Evolutionary conservation across 1,140 invertebrate genomes (phyloP).

Genomic region (Sarcophaga bullata): DNA sequence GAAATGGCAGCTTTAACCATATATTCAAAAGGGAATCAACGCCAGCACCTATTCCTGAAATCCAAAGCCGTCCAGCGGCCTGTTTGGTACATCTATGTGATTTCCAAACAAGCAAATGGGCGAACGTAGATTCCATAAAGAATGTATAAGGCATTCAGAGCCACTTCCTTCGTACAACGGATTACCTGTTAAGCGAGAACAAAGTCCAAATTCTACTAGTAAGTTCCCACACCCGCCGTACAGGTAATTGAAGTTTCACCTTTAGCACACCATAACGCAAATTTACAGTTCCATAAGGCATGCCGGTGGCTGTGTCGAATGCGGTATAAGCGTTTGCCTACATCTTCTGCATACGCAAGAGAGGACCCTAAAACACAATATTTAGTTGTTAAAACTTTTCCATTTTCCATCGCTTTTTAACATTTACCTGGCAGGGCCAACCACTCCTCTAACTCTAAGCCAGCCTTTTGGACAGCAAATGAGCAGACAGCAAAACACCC

Average conservation of each 20-base stretch:
- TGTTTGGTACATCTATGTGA: slow-evolving; percentile 94
- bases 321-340: slow-evolving; percentile 84
- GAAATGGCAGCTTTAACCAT: slow-evolving; percentile 92
- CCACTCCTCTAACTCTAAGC: slow-evolving; percentile 86
- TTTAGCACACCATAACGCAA: slow-evolving; percentile 89
- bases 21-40: slow-evolving; percentile 99
- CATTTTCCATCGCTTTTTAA: background rate
- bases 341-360: slow-evolving; percentile 94
- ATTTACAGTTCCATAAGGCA: slow-evolving; percentile 99
- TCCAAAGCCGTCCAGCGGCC: slow-evolving; percentile 98
- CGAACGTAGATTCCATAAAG: slow-evolving; percentile 87
- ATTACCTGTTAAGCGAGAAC: slow-evolving; percentile 94
- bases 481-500: slow-evolving; percentile 95
- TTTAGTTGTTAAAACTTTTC: background rate
- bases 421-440: slow-evolving; percentile 90
- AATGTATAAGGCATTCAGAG: slow-evolving; percentile 90
- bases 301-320: slow-evolving; percentile 91
- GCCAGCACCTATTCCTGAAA: slow-evolving; percentile 90
- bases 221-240: slow-evolving; percentile 97
- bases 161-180: slow-evolving; percentile 90
- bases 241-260: slow-evolving; percentile 95
- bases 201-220: slow-evolving; percentile 95
- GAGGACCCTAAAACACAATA: slow-evolving; percentile 73
- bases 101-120: slow-evolving; percentile 94
- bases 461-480: slow-evolving; percentile 88